Conservation (phyloP, 2,888 invertebrate genomes). For the Lordiphosa andalusiaca region DNA sequence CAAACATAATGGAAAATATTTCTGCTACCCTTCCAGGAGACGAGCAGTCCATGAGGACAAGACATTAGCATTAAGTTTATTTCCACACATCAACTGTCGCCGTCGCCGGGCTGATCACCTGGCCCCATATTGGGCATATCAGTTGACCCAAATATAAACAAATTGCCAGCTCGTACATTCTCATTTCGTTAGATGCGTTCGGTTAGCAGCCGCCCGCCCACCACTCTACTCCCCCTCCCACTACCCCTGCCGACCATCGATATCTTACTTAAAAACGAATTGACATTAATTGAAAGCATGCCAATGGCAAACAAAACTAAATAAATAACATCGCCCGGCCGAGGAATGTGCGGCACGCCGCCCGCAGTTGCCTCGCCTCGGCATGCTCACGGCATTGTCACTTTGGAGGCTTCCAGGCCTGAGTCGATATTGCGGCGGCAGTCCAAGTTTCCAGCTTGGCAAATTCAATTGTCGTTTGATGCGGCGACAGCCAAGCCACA, state of each 20-base stretch:
- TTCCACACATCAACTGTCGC: constrained; percentile 68
- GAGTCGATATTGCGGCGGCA: constrained; percentile 46
- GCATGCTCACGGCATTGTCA: constrained; percentile 5
- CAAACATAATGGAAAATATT: constrained; percentile 76
- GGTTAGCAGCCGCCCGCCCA: constrained; percentile 22
- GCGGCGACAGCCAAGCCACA: constrained; percentile 53
- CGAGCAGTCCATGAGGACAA: constrained; percentile 32
- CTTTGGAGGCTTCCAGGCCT: constrained; percentile 37
- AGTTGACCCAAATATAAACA: constrained; percentile 64
- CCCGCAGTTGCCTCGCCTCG: neutral
- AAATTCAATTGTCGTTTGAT: constrained; percentile 78
- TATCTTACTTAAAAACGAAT: constrained; percentile 76
- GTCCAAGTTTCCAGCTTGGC: constrained; percentile 73
- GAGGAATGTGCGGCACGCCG: constrained; percentile 43
- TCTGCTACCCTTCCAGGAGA: constrained; percentile 64
- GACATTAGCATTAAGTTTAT: constrained; percentile 75
- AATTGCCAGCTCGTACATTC: constrained; percentile 63
- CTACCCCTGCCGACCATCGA: constrained; percentile 49
- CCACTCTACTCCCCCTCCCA: constrained; percentile 2
- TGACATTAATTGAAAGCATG: constrained; percentile 79
- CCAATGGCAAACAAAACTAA: constrained; percentile 73
- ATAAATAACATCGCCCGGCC: constrained; percentile 70
- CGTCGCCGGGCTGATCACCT: constrained; percentile 59
- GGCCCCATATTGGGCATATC: constrained; percentile 49
- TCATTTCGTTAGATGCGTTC: constrained; percentile 66